These are phyloP conservation scores for Carollia perspicillata DNA, from an alignment of 2,113 vertebrate species.

Conservation along the genomic window DNA sequence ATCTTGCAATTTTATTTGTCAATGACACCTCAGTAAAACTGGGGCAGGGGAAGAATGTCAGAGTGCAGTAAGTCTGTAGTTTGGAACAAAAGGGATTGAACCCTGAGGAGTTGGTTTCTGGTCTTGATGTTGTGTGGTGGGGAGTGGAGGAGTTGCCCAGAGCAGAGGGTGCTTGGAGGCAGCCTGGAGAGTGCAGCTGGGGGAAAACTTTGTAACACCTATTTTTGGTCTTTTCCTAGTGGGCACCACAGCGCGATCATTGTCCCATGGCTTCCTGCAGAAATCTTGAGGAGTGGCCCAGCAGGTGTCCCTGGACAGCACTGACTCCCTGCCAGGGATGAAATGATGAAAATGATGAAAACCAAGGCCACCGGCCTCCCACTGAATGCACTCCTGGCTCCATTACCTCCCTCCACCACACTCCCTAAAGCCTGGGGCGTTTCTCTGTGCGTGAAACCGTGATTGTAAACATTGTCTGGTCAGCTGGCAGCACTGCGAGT, in stretches of 20 bases:
- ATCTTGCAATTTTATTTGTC: not conserved
- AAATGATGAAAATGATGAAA: not conserved
- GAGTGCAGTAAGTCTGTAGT: not conserved
- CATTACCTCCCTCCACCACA: not conserved
- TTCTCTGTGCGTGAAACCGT: not conserved
- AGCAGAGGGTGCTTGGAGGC: not conserved
- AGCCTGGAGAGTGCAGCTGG: not conserved
- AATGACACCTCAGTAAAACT: not conserved
- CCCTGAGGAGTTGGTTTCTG: not conserved
- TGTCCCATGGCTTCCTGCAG: not conserved
- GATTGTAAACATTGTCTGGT: not conserved
- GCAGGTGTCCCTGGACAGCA: not conserved
- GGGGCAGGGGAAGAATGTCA: not conserved
- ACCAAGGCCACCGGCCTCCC: not conserved
- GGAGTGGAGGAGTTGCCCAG: not conserved
- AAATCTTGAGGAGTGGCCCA: not conserved
- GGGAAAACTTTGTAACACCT: not conserved
- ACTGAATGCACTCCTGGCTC: not conserved
- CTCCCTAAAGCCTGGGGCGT: no score
- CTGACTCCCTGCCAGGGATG: not conserved
- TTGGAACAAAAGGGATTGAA: not conserved
- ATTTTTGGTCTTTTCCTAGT: not conserved
- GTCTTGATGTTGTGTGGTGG: not conserved
- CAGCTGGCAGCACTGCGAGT: no score
- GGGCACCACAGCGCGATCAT: fast-evolving